phyloP scores from a whole-genome alignment of 2,888 invertebrate genomes.

The Drosophila multiciliata region DNA sequence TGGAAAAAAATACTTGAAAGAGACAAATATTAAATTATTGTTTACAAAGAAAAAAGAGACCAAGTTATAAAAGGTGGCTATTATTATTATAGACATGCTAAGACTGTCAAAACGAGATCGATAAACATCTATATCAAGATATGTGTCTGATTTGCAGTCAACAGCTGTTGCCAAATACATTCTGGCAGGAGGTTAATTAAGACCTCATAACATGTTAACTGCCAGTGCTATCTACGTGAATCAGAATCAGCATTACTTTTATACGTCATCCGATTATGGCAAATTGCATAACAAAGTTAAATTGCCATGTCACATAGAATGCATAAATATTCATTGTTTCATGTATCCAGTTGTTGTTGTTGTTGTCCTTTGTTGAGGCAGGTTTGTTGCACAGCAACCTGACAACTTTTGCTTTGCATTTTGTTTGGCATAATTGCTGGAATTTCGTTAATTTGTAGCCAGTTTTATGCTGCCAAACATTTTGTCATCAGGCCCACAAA shows the following conservation, averaged over 20 bases:
- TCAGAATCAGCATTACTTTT: conserved; percentile 43
- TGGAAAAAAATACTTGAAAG: neutral
- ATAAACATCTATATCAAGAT: neutral
- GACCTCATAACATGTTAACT: conserved; percentile 20
- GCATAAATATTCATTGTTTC: conserved; percentile 31
- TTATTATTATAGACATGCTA: neutral
- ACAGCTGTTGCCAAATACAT: conserved; percentile 22
- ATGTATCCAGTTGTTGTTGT: conserved; percentile 30
- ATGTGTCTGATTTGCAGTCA: neutral
- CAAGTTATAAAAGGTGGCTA: neutral
- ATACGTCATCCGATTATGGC: conserved; percentile 30
- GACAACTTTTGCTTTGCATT: conserved; percentile 44
- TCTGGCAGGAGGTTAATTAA: conserved; percentile 28
- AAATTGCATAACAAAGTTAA: conserved; percentile 60
- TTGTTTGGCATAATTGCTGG: conserved; percentile 66
- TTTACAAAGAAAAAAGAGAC: too few species aligned
- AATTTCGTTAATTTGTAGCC: conserved; percentile 76
- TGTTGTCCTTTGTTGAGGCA: conserved; percentile 70
- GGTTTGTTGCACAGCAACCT: conserved; percentile 45
- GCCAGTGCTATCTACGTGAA: conserved; percentile 18
- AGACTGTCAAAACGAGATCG: neutral
- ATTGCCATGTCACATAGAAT: conserved; percentile 50
- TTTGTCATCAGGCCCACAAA: conserved; percentile 47
- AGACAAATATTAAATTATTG: too few species aligned
- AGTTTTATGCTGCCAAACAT: conserved; percentile 62